phyloP scores from a whole-genome alignment of 2,888 invertebrate species.

The Himalopsyche japonica region DNA sequence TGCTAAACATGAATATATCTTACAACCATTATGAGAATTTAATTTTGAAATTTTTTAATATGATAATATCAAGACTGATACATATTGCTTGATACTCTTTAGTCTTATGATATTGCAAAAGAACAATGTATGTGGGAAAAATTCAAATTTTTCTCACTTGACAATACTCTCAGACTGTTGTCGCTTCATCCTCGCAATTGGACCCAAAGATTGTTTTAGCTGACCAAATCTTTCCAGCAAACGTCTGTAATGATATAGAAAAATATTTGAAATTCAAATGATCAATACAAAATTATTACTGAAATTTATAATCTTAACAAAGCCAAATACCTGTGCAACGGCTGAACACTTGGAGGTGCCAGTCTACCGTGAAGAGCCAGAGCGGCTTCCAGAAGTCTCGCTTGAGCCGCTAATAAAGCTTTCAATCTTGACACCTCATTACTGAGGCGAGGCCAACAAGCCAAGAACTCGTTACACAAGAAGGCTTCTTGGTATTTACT shows the following conservation, averaged over 20 bases:
- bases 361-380: constrained; percentile 81
- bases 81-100: neutral
- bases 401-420: constrained; percentile 73
- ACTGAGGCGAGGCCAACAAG: constrained; percentile 55
- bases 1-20: too few species aligned
- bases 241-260: constrained; percentile 58
- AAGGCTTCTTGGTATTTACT: constrained; percentile 96
- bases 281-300: too few species aligned
- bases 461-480: constrained; percentile 75
- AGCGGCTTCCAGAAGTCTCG: constrained; percentile 80
- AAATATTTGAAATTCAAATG: neutral
- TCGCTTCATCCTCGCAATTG: constrained; percentile 63
- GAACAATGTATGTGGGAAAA: constrained; percentile 10
- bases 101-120: too few species aligned
- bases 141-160: constrained; percentile 59
- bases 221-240: constrained; percentile 86
- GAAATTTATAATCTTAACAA: neutral
- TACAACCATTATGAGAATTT: too few species aligned
- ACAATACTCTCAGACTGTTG: constrained; percentile 81
- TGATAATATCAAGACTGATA: too few species aligned
- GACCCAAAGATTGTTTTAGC: constrained; percentile 76
- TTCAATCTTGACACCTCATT: constrained; percentile 65
- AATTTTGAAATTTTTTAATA: too few species aligned
- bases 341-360: constrained; percentile 87
- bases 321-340: constrained; percentile 68